Conservation (phyloP, 2,888 invertebrate species). For the Catocala sponsa region DNA sequence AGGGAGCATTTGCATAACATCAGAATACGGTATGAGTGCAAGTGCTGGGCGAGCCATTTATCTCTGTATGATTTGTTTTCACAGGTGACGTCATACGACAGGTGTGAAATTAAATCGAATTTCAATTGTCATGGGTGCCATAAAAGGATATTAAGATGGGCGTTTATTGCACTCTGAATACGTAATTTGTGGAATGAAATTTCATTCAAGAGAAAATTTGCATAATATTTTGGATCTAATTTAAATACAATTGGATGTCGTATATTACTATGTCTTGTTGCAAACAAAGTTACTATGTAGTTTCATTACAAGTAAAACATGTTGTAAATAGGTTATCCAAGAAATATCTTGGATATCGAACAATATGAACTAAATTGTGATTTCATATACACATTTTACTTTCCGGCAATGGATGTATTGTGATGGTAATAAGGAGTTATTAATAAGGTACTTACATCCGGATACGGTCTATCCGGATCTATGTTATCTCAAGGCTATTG, state of each 20-base stretch:
- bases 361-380: background rate
- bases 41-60: conserved; percentile 18
- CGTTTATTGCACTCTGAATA: conserved; percentile 1
- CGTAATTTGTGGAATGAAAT: background rate
- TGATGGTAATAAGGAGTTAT: too few species aligned
- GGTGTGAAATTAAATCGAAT: conserved; percentile 24
- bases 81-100: conserved; percentile 27
- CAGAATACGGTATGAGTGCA: conserved; percentile 27
- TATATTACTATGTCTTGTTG: background rate
- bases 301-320: background rate
- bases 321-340: background rate
- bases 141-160: conserved; percentile 12
- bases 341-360: background rate
- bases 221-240: conserved; percentile 1
- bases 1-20: conserved; percentile 33
- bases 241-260: conserved; percentile 1
- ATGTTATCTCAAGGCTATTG: too few species aligned
- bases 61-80: conserved; percentile 34
- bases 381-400: background rate
- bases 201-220: background rate
- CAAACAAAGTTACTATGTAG: background rate
- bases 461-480: too few species aligned
- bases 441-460: too few species aligned
- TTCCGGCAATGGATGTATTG: too few species aligned
- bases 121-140: conserved; percentile 9